Percentiles rank a stretch among this genome's conserved stretches.
Evolutionary conservation across 2,113 vertebrate species (phyloP).

Genomic region (Cololabis saira): DNA sequence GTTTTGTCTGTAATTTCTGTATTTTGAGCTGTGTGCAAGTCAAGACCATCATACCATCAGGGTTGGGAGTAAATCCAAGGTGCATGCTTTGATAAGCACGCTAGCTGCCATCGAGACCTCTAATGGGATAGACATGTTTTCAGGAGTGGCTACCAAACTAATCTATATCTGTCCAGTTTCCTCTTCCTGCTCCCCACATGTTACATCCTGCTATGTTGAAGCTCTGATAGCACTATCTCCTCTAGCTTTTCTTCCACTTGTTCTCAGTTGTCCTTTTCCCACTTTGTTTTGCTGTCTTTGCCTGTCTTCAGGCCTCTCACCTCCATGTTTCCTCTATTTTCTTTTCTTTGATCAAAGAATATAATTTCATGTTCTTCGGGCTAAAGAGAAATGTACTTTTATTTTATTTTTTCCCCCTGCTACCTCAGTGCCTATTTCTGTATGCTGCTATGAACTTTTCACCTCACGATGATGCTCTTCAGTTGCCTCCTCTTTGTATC

Average conservation of each 20-base stretch:
- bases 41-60: not conserved
- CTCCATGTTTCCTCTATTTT: slow-evolving; percentile 39
- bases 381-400: slow-evolving; percentile 18
- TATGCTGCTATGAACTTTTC: slow-evolving; percentile 60
- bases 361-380: slow-evolving; percentile 18
- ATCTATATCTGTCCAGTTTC: slow-evolving; percentile 76
- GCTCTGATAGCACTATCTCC: slow-evolving; percentile 60
- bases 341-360: slow-evolving; percentile 39
- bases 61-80: slow-evolving; percentile 32
- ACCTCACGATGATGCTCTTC: slow-evolving; percentile 54
- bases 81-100: slow-evolving; percentile 64
- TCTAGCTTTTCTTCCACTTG: slow-evolving; percentile 29
- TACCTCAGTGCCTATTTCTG: slow-evolving; percentile 20
- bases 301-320: slow-evolving; percentile 10
- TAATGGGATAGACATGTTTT: slow-evolving; percentile 65
- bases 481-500: slow-evolving; percentile 36
- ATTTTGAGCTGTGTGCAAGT: not conserved
- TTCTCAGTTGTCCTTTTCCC: slow-evolving; percentile 5
- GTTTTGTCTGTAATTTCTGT: not conserved
- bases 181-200: slow-evolving; percentile 68
- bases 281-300: not conserved
- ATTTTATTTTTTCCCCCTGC: not conserved
- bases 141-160: slow-evolving; percentile 52
- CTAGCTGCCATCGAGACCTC: slow-evolving; percentile 37
- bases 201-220: slow-evolving; percentile 72